A percentile compares a stretch with the other conserved stretches of the same genome.
Evolutionary conservation across 2,113 vertebrate genomes (phyloP).

Genomic region (Rhinogobius similis): DNA sequence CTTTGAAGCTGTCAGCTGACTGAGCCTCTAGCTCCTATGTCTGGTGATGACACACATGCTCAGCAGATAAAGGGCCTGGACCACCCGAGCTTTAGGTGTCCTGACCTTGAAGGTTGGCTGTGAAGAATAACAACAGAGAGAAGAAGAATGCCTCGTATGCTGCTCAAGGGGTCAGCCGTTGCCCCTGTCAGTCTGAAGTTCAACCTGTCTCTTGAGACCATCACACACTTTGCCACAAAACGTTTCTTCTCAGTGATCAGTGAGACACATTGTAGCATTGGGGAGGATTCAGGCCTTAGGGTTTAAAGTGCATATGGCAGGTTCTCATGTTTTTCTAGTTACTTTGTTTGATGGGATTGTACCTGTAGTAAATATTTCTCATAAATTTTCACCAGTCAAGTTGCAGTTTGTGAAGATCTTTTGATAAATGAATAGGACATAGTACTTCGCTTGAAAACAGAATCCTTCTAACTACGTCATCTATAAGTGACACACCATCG

Average conservation of each 20-base stretch:
- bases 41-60: slow-evolving; percentile 75
- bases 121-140: slow-evolving; percentile 69
- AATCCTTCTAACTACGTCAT: no score
- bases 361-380: no score
- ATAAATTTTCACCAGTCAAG: no score
- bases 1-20: slow-evolving; percentile 71
- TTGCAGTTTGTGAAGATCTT: no score
- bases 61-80: slow-evolving; percentile 70
- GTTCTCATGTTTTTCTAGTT: no score
- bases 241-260: slow-evolving; percentile 36
- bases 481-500: no score
- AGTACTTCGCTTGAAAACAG: no score
- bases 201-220: slow-evolving; percentile 37
- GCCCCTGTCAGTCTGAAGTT: slow-evolving; percentile 55
- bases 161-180: slow-evolving; percentile 53
- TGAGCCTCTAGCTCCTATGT: slow-evolving; percentile 43
- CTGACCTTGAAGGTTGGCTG: slow-evolving; percentile 74
- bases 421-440: no score
- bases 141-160: slow-evolving; percentile 57
- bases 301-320: neutral
- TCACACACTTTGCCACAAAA: slow-evolving; percentile 26
- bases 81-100: slow-evolving; percentile 69
- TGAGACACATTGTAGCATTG: slow-evolving; percentile 8
- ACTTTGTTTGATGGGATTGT: no score
- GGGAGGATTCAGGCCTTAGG: neutral